Evolutionary conservation across 2,113 vertebrate species (phyloP).

Genomic region (Sceloporus tristichus): DNA sequence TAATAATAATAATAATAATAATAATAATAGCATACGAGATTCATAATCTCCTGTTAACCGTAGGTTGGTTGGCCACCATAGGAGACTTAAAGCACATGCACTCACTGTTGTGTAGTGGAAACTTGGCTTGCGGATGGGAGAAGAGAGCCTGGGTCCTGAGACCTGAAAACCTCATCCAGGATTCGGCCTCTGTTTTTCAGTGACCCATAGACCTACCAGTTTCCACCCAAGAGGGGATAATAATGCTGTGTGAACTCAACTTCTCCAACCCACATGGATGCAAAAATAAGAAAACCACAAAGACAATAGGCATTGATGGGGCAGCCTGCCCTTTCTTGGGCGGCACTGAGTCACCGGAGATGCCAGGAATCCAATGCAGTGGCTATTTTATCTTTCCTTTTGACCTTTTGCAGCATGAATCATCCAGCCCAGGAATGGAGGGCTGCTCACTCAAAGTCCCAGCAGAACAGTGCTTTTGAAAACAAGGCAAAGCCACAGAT

Average conservation of each 20-base stretch:
- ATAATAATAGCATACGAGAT: no score
- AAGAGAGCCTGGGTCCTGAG: no score
- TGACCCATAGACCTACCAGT: background rate
- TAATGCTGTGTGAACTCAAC: background rate
- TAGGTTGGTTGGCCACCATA: no score
- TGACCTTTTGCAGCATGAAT: constrained; percentile 61
- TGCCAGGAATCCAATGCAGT: background rate
- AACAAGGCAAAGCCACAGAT: background rate
- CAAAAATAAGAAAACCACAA: background rate
- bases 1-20: no score
- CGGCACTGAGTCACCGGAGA: constrained; percentile 55
- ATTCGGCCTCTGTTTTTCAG: no score
- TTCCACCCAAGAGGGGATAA: background rate
- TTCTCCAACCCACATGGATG: background rate
- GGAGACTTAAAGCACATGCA: no score
- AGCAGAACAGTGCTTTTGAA: background rate
- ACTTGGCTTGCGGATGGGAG: no score
- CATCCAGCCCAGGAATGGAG: constrained; percentile 7
- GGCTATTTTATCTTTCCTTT: constrained; percentile 52
- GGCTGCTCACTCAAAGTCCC: background rate
- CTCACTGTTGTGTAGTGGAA: no score
- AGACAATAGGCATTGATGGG: background rate
- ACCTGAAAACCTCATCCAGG: no score
- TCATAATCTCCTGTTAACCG: no score
- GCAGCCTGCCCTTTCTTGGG: background rate